Conservation (phyloP, 2,797 vertebrate genomes). For the Champsocephalus gunnari region DNA sequence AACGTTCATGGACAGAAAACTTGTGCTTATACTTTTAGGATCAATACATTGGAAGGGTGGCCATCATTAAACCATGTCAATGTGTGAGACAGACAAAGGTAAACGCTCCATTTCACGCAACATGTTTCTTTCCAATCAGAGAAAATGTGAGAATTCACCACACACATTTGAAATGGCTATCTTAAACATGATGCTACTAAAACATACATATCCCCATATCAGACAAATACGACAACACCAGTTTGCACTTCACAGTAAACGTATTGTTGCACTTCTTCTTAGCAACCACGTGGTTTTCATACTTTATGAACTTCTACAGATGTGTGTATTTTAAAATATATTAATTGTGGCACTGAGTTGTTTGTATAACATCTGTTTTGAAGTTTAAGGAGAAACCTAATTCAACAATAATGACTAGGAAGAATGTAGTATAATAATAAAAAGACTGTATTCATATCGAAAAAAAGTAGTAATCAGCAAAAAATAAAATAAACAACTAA, state of each 20-base stretch:
- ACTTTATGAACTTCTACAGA: neutral
- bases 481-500: neutral
- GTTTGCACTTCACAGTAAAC: neutral
- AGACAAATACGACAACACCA: neutral
- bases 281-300: neutral
- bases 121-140: neutral
- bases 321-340: no score
- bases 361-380: neutral
- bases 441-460: neutral
- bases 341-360: neutral
- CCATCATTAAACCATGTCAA: neutral
- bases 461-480: neutral
- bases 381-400: slow-evolving; percentile 9
- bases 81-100: neutral
- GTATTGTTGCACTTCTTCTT: neutral
- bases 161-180: neutral
- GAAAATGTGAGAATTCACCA: neutral
- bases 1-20: neutral
- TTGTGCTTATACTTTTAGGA: neutral
- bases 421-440: neutral
- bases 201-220: neutral
- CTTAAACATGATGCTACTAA: neutral
- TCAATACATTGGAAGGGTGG: neutral
- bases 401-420: slow-evolving; percentile 4
- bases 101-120: neutral